These are phyloP conservation scores for Aspiorhynchus laticeps DNA, from an alignment of 2,113 vertebrate genomes.

Conservation along the genomic window DNA sequence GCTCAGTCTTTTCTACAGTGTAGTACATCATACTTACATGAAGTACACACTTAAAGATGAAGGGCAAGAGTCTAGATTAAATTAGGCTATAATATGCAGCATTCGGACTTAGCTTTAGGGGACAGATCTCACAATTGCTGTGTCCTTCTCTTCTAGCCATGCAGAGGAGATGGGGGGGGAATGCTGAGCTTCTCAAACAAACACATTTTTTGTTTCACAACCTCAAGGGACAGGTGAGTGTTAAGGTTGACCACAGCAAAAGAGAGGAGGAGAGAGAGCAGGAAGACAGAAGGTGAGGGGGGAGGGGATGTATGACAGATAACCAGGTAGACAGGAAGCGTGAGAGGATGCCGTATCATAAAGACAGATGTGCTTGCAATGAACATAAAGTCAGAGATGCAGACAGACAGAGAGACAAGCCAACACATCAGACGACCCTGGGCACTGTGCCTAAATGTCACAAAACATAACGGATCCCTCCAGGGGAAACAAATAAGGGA, in stretches of 20 bases:
- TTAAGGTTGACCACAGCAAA: conserved; percentile 38
- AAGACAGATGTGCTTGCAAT: conserved; percentile 69
- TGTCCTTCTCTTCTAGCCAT: conserved; percentile 60
- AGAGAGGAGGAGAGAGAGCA: conserved; percentile 45
- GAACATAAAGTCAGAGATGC: conserved; percentile 62
- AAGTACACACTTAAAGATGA: background rate
- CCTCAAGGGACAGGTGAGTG: conserved; percentile 65
- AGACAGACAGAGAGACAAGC: conserved; percentile 66
- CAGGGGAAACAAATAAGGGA: conserved; percentile 58
- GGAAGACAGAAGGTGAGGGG: conserved; percentile 46
- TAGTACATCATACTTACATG: background rate
- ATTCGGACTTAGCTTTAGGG: conserved; percentile 7
- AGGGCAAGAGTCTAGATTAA: background rate
- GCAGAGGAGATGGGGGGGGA: conserved; percentile 53
- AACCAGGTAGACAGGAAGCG: conserved; percentile 64
- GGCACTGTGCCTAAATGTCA: conserved; percentile 49
- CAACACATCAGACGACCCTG: conserved; percentile 53
- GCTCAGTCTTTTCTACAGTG: background rate
- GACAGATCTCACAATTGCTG: conserved; percentile 62
- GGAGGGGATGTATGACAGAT: conserved; percentile 53
- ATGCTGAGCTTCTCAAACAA: conserved; percentile 61
- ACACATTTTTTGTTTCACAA: conserved; percentile 53
- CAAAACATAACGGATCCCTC: conserved; percentile 47
- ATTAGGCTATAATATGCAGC: background rate
- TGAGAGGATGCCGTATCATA: conserved; percentile 57